These are phyloP conservation scores for Globodera rostochiensis DNA, from an alignment of 1,140 invertebrate genomes.

Conservation along the genomic window DNA sequence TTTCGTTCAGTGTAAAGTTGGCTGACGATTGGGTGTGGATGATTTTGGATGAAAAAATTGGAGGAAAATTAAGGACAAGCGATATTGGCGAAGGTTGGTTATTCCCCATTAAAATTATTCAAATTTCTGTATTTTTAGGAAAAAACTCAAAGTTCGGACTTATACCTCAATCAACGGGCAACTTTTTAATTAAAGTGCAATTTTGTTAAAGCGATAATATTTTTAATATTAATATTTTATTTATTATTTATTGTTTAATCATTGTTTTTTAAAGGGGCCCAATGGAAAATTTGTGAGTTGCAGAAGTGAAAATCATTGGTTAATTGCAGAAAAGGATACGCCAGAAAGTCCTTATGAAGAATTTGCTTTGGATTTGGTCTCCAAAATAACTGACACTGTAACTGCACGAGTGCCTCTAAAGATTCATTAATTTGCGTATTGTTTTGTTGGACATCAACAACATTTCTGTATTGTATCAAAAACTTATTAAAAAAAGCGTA, in stretches of 20 bases:
- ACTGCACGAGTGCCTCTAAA: not conserved
- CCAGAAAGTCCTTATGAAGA: not conserved
- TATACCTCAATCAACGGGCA: not conserved
- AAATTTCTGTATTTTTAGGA: not conserved
- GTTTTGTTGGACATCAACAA: no score
- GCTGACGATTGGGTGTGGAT: not conserved
- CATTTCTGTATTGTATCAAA: no score
- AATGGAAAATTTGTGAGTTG: slow-evolving; percentile 1
- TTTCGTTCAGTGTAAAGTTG: not conserved
- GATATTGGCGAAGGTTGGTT: not conserved
- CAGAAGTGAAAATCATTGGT: not conserved
- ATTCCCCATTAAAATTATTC: not conserved
- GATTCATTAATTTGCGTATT: not conserved
- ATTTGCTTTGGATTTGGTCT: not conserved
- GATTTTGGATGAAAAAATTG: not conserved
- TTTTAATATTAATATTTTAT: not conserved
- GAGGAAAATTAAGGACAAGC: not conserved
- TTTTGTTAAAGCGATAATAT: not conserved
- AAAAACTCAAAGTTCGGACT: not conserved
- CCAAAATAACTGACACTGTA: not conserved
- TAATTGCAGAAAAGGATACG: not conserved
- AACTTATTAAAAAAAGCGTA: no score
- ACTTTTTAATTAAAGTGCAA: not conserved
- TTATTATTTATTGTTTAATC: not conserved
- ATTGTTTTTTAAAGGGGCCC: not conserved